phyloP scores from a whole-genome alignment of 1,140 invertebrate species.

The Heliconius hermathena region DNA sequence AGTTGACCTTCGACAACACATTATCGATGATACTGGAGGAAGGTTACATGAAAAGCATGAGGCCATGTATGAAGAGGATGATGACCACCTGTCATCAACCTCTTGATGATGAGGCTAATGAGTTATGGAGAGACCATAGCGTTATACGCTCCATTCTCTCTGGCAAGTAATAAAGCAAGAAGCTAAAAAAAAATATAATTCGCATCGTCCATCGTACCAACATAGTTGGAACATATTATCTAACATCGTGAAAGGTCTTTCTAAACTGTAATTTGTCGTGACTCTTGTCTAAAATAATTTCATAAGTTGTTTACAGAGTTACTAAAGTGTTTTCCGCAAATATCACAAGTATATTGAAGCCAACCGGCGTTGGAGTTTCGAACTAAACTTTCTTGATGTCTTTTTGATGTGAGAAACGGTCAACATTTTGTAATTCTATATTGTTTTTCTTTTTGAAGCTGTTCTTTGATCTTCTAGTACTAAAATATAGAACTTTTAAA shows the following conservation, averaged over 20 bases:
- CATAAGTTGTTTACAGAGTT: slow-evolving; percentile 5
- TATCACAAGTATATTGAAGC: slow-evolving; percentile 3
- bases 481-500: neutral
- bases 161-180: too few species aligned
- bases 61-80: too few species aligned
- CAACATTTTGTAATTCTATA: neutral
- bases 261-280: neutral
- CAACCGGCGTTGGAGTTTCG: neutral
- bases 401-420: slow-evolving; percentile 1
- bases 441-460: neutral
- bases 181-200: too few species aligned
- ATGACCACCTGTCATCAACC: too few species aligned
- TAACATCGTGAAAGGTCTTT: neutral
- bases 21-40: too few species aligned
- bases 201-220: neutral
- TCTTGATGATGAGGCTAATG: too few species aligned
- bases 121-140: too few species aligned
- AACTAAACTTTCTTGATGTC: slow-evolving; percentile 4
- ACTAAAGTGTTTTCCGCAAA: neutral
- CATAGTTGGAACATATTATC: neutral
- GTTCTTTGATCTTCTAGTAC: neutral
- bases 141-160: too few species aligned
- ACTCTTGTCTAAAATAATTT: neutral
- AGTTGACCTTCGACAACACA: too few species aligned
- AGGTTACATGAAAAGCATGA: too few species aligned